phyloP scores from a whole-genome alignment of 1,140 invertebrate species.

The Pseudobourletiella spinata region DNA sequence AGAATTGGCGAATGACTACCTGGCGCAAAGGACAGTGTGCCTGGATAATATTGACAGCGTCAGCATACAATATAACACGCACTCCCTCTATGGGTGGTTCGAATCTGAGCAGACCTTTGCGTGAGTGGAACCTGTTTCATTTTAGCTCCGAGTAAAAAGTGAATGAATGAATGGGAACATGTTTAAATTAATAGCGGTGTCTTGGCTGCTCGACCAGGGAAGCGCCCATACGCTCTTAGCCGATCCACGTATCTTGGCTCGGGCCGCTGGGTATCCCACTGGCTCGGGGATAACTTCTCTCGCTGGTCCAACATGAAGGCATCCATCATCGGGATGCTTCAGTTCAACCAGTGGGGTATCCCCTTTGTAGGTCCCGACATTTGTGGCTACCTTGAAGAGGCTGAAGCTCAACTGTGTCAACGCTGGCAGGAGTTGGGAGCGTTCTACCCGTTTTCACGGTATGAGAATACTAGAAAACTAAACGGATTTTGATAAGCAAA shows the following conservation, averaged over 20 bases:
- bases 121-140: slow-evolving; percentile 37
- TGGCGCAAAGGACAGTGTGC: slow-evolving; percentile 39
- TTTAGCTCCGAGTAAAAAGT: slow-evolving; percentile 38
- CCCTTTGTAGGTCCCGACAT: slow-evolving; percentile 45
- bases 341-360: slow-evolving; percentile 35
- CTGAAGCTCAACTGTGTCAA: slow-evolving; percentile 42
- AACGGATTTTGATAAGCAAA: no score
- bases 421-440: slow-evolving; percentile 45
- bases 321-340: slow-evolving; percentile 42
- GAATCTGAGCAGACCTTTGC: slow-evolving; percentile 46
- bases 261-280: slow-evolving; percentile 12
- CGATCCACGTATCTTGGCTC: slow-evolving; percentile 48
- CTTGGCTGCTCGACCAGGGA: slow-evolving; percentile 8
- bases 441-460: slow-evolving; percentile 44
- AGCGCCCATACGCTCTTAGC: slow-evolving; percentile 41
- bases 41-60: slow-evolving; percentile 36
- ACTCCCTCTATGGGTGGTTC: slow-evolving; percentile 42
- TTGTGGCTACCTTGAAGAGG: slow-evolving; percentile 47
- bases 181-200: slow-evolving; percentile 7
- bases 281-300: slow-evolving; percentile 45
- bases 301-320: slow-evolving; percentile 44
- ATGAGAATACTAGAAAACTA: no score
- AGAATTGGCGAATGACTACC: slow-evolving; percentile 17
- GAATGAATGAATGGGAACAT: slow-evolving; percentile 45
- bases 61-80: slow-evolving; percentile 41